These are phyloP conservation scores for Cataglyphis rosenhaueri DNA, from an alignment of 2,888 invertebrate genomes.

Conservation along the genomic window DNA sequence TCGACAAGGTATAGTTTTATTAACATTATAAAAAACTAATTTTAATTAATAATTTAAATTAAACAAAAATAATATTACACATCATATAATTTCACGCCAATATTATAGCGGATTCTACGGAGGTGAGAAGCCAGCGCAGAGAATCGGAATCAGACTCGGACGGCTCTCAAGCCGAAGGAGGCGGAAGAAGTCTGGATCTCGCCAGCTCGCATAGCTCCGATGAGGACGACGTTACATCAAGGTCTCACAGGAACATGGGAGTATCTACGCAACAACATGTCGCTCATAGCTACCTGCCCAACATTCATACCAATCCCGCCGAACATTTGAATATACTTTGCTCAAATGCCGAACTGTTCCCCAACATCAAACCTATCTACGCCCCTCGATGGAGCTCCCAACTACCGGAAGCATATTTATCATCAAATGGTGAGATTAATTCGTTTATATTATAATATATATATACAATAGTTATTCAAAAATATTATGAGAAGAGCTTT, in stretches of 20 bases:
- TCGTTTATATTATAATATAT: not conserved
- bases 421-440: slow-evolving; percentile 79
- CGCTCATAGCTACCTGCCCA: slow-evolving; percentile 87
- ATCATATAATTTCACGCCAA: not conserved
- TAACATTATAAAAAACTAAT: not conserved
- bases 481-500: not conserved
- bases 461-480: not conserved
- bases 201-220: slow-evolving; percentile 98
- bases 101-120: slow-evolving; percentile 72
- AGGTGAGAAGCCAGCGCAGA: slow-evolving; percentile 86
- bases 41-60: not conserved
- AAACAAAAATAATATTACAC: not conserved
- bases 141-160: slow-evolving; percentile 94
- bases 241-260: slow-evolving; percentile 82
- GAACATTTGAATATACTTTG: slow-evolving; percentile 84
- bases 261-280: slow-evolving; percentile 82
- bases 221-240: slow-evolving; percentile 88
- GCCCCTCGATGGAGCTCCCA: slow-evolving; percentile 90
- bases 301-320: slow-evolving; percentile 84
- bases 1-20: slow-evolving; percentile 76
- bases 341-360: slow-evolving; percentile 89
- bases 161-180: slow-evolving; percentile 88
- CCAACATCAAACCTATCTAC: slow-evolving; percentile 89
- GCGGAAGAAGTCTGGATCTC: slow-evolving; percentile 93
- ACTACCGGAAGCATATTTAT: slow-evolving; percentile 89